Base-by-base conservation (phyloP, 1,140 invertebrate species). In the Drosophila pruinosa region DNA sequence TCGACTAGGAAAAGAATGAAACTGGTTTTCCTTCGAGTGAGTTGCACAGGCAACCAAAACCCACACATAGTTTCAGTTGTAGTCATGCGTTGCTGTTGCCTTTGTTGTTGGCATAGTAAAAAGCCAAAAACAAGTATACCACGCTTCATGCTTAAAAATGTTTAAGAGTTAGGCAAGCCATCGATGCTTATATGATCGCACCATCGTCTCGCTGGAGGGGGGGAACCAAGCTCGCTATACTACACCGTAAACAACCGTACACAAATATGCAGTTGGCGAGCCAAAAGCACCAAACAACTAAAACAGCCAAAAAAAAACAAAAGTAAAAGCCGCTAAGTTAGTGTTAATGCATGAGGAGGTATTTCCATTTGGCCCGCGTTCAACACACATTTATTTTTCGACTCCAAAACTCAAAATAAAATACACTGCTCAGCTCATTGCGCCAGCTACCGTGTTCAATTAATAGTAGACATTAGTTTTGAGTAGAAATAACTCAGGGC, bases 271-370 rank as follows among this genome's bases (percentile, higher is more conserved):
- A 79, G 79, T 78, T 81, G 72, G 21, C 17, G 31, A 73, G 36
- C 14, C 62, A 61, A 48, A 24, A 52, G 48, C 64, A 70, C 53
- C 53, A 54, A 72, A 58, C n/a, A 56, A 34, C 21, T 28, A 78
- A 67, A 34, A n/a, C 31, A 34, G 31, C 31, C 31, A 34, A 34
- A 71, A 86, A 58, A 78, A 88, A 71, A 86, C 62, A 78, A 88
- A 86, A 86, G 81, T 86, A 86, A 88, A 88, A 88, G 81, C 81
- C 81, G 78, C 82, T 71, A 85, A 76, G 59, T 63, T 88, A 63
- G 77, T 78, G 73, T 77, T 86, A 76, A 85, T 85, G 80, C 69
- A 70, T 80, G 41, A 22, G 45, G 52, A 69, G 41, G 61, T 59
- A 48, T 75, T 45, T 61, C 64, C 45, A 43, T 64, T 52, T 71